These are phyloP conservation scores for Bombus pascuorum DNA, from an alignment of 1,140 invertebrate genomes.

Conservation along the genomic window DNA sequence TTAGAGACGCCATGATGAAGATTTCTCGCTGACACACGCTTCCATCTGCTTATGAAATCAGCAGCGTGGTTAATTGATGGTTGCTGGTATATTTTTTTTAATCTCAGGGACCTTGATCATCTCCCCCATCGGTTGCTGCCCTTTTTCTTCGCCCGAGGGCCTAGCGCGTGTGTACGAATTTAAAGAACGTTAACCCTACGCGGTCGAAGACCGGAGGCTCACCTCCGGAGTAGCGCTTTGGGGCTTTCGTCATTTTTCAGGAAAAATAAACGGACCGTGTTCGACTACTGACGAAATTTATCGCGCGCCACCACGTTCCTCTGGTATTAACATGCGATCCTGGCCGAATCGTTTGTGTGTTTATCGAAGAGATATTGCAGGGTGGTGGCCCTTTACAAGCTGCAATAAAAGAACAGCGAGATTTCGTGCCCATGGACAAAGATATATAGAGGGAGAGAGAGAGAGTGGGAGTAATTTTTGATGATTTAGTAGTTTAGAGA, in stretches of 20 bases:
- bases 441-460: accelerated
- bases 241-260: background rate
- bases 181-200: constrained; percentile 50
- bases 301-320: background rate
- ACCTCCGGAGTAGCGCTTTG: background rate
- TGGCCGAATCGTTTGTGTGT: background rate
- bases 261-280: constrained; percentile 14
- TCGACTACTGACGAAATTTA: background rate
- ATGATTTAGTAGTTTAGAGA: background rate
- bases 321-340: background rate
- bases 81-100: background rate
- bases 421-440: background rate
- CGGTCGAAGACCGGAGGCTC: constrained; percentile 29
- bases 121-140: background rate
- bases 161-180: constrained; percentile 37
- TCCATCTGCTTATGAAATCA: constrained; percentile 34
- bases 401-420: background rate
- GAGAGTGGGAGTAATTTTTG: background rate
- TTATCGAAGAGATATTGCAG: constrained; percentile 5
- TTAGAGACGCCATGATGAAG: background rate
- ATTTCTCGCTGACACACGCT: constrained; percentile 38
- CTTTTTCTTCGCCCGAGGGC: constrained; percentile 25
- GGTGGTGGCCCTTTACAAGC: constrained; percentile 1
- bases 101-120: background rate
- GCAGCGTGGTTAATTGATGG: constrained; percentile 35